Evolutionary conservation across 2,888 invertebrate genomes (phyloP).

Genomic region (Acleris literana): DNA sequence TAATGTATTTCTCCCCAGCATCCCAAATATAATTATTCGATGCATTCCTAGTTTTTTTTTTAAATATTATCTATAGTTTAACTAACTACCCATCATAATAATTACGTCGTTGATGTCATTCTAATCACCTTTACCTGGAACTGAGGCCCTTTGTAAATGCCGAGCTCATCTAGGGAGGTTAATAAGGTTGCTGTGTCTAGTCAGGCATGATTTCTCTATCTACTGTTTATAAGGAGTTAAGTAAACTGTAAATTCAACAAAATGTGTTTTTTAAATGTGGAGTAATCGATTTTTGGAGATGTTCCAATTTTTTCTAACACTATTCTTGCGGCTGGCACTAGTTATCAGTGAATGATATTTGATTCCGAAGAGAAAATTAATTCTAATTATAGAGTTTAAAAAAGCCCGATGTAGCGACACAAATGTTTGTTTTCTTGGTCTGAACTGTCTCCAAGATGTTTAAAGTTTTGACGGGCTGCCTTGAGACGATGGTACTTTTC

Average conservation of each 20-base stretch:
- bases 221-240: background rate
- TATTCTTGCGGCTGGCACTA: slow-evolving; percentile 69
- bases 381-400: slow-evolving; percentile 71
- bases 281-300: slow-evolving; percentile 78
- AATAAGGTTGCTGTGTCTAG: slow-evolving; percentile 17
- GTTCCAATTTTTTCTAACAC: slow-evolving; percentile 70
- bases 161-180: background rate
- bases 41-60: background rate
- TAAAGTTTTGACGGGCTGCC: slow-evolving; percentile 21
- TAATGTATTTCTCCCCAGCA: no score
- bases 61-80: background rate
- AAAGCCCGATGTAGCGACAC: slow-evolving; percentile 48
- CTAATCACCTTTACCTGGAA: slow-evolving; percentile 2
- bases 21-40: no score
- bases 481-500: background rate
- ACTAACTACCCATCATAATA: background rate
- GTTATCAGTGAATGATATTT: slow-evolving; percentile 72
- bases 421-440: slow-evolving; percentile 31
- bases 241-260: slow-evolving; percentile 42
- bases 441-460: slow-evolving; percentile 28
- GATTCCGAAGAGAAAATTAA: slow-evolving; percentile 71
- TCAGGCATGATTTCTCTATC: slow-evolving; percentile 17
- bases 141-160: slow-evolving; percentile 12
- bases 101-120: background rate
- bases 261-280: slow-evolving; percentile 65